Percentiles rank a stretch among this genome's conserved stretches.
Conservation (phyloP, 2,797 vertebrate genomes). For the Rousettus madagascariensis region DNA sequence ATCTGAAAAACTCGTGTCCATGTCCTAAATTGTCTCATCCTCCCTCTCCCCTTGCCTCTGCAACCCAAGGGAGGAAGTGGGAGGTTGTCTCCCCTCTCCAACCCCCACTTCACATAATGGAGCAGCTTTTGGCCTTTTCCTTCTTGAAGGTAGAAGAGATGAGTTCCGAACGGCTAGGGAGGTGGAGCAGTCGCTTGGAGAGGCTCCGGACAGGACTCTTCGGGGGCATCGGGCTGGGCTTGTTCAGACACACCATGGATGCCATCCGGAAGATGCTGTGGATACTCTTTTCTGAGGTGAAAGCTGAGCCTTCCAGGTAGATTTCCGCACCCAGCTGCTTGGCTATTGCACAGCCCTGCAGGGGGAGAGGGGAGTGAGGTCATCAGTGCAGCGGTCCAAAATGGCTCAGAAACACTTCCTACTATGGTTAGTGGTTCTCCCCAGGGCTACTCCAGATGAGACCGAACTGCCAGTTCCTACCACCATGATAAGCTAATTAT, state of each 20-base stretch:
- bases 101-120: slow-evolving; percentile 91
- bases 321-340: slow-evolving; percentile 93
- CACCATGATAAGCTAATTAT: background rate
- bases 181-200: slow-evolving; percentile 94
- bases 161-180: slow-evolving; percentile 92
- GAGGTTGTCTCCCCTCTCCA: slow-evolving; percentile 12
- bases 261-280: slow-evolving; percentile 94
- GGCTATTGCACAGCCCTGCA: slow-evolving; percentile 91
- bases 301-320: slow-evolving; percentile 96
- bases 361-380: fast-evolving
- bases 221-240: slow-evolving; percentile 84
- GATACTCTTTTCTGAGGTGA: slow-evolving; percentile 96
- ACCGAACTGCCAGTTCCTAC: background rate
- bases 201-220: slow-evolving; percentile 90
- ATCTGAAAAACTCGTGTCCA: slow-evolving; percentile 66
- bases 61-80: slow-evolving; percentile 72
- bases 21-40: slow-evolving; percentile 71
- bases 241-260: slow-evolving; percentile 91
- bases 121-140: slow-evolving; percentile 95
- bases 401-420: background rate
- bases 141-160: slow-evolving; percentile 94
- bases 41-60: slow-evolving; percentile 75
- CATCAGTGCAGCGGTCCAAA: background rate
- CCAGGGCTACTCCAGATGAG: background rate
- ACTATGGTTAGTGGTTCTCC: background rate